Evolutionary conservation across 2,797 vertebrate genomes (phyloP), one percentile per base, ranked within the genome.

Genomic region (Chaunax sp.): DNA sequence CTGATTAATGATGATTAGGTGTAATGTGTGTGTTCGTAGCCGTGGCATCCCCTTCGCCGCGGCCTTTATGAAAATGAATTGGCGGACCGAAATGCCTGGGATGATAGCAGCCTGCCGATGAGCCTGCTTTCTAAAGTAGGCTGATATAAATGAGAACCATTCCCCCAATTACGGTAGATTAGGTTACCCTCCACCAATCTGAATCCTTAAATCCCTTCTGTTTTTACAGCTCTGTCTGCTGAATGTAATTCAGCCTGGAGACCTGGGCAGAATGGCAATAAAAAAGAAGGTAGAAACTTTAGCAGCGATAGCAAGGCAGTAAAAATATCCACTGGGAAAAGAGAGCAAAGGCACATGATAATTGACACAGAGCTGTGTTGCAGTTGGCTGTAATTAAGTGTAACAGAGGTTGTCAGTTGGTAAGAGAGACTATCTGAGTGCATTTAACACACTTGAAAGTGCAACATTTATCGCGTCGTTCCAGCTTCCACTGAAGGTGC

Each of bases 81-180:
- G 75, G 57, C 53, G 1, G 56, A 51, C 71, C 69, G 46, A 84
- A 83, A 85, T 66, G 77, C 62, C 77, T 3, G 68, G 59, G 75
- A 80, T 75, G 85, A 86, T 78, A 55, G 81, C 81, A n/a, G n/a
- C n/a, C n/a, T n/a, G n/a, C n/a, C n/a, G n/a, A n/a, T n/a, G n/a
- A 77, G 86, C 82, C 74, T 46, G 77, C 77, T 79, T 88, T 83
- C 78, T 72, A 82, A 90, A 89, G 82, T 77, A 84, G 86, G 84
- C 80, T 77, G 83, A 85, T 82, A 79, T 82, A 87, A 90, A 91
- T 89, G 90, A 89, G 87, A 87, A 87, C 82, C 84, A 82, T 88
- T 84, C 85, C 83, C 74, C 83, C 85, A 91, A 92, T 92, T 91
- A 91, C 59, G 70, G 81, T 75, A 91, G 90, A 91, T 93, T 87